Percentiles rank a stretch among this genome's conserved stretches.
Evolutionary conservation across 2,888 invertebrate genomes (phyloP).

Genomic region (Ctena decussata): DNA sequence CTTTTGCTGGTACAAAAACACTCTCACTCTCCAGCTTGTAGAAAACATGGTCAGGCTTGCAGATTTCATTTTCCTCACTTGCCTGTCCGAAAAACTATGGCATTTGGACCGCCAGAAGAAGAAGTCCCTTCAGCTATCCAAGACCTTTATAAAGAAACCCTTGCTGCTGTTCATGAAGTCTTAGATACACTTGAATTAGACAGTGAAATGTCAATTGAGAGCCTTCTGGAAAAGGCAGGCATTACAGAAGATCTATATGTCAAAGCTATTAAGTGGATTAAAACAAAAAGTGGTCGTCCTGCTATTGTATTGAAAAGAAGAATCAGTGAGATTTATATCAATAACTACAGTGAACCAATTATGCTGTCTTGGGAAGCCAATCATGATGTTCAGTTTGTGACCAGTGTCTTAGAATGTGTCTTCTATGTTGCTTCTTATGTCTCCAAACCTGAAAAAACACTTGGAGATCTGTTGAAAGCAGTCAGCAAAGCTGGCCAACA

Average conservation of each 20-base stretch:
- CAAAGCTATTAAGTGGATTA: constrained; percentile 35
- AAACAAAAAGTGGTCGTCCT: constrained; percentile 53
- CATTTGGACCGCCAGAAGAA: constrained; percentile 29
- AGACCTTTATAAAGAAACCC: constrained; percentile 1
- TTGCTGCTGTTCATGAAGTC: constrained; percentile 31
- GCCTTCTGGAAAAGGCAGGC: constrained; percentile 30
- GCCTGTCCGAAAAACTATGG: constrained; percentile 28
- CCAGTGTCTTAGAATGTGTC: constrained; percentile 57
- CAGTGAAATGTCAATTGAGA: constrained; percentile 1
- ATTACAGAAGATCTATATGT: constrained; percentile 34
- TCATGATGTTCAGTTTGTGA: constrained; percentile 62
- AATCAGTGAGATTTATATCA: constrained; percentile 15
- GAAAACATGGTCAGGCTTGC: constrained; percentile 49
- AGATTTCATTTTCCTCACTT: constrained; percentile 49
- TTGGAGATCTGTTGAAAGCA: constrained; percentile 49
- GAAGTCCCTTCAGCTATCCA: constrained; percentile 4
- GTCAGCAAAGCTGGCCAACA: constrained; percentile 32
- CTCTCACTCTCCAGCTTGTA: constrained; percentile 52
- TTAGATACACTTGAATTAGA: constrained; percentile 1
- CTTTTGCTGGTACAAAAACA: constrained; percentile 48
- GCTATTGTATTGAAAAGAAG: constrained; percentile 38
- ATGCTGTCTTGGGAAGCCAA: constrained; percentile 56
- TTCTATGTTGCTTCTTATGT: constrained; percentile 65
- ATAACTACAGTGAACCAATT: constrained; percentile 42
- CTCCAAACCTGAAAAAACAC: constrained; percentile 27